Percentiles rank a stretch among this genome's conserved stretches.
Evolutionary conservation across 1,140 invertebrate genomes (phyloP).

Genomic region (Conus betulinus): DNA sequence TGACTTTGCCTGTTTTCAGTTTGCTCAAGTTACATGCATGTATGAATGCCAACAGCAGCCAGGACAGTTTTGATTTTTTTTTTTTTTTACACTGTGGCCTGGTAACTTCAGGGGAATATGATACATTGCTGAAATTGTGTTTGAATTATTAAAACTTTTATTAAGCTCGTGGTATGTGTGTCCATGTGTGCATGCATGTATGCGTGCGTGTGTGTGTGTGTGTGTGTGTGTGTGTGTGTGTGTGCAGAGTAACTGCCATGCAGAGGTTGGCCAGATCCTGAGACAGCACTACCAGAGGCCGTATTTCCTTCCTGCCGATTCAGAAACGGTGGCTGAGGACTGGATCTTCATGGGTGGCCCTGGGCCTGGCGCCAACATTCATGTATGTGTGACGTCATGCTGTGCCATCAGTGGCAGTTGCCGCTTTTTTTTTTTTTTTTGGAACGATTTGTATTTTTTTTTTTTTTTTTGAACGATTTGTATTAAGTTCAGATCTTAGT

Average conservation of each 20-base stretch:
- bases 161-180: background rate
- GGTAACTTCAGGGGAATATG: no score
- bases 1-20: no score
- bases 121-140: no score
- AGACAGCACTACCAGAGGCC: slow-evolving; percentile 87
- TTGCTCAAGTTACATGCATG: no score
- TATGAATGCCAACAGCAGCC: no score
- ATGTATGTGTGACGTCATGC: background rate
- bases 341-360: slow-evolving; percentile 97
- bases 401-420: background rate
- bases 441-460: background rate
- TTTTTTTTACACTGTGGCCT: no score
- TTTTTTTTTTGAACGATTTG: background rate
- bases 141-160: no score
- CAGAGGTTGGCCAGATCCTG: slow-evolving; percentile 83
- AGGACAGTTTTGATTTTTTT: no score
- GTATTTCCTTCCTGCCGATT: slow-evolving; percentile 89
- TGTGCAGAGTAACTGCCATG: slow-evolving; percentile 90
- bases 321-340: slow-evolving; percentile 89
- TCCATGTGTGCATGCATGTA: slow-evolving; percentile 9
- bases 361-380: slow-evolving; percentile 81
- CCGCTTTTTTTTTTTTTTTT: background rate
- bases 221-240: slow-evolving; percentile 26
- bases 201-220: slow-evolving; percentile 1
- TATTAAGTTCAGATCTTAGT: background rate